phyloP scores from a whole-genome alignment of 2,888 invertebrate genomes.

The Achlya flavicornis region DNA sequence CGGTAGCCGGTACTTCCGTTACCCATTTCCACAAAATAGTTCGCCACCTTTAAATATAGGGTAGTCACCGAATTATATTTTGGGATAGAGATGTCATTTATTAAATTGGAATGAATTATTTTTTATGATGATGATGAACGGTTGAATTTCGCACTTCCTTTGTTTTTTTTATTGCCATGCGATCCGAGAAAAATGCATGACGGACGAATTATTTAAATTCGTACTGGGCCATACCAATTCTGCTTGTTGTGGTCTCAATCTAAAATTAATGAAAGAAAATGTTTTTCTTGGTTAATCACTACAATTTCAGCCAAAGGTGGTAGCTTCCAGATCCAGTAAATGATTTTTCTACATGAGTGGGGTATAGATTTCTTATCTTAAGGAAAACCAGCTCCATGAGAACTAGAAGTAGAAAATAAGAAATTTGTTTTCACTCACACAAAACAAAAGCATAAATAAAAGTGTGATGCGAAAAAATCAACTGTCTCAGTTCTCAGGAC shows the following conservation, averaged over 20 bases:
- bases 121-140: slow-evolving; percentile 20
- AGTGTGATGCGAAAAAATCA: too few species aligned
- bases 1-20: slow-evolving; percentile 60
- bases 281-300: too few species aligned
- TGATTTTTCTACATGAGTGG: too few species aligned
- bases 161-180: not conserved
- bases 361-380: too few species aligned
- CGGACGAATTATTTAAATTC: not conserved
- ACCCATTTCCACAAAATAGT: slow-evolving; percentile 56
- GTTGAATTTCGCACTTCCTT: slow-evolving; percentile 12
- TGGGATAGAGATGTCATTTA: slow-evolving; percentile 48
- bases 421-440: too few species aligned
- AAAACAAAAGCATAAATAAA: too few species aligned
- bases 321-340: too few species aligned
- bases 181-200: not conserved
- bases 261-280: too few species aligned
- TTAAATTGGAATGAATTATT: slow-evolving; percentile 36
- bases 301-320: too few species aligned
- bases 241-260: not conserved
- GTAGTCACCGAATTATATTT: slow-evolving; percentile 32
- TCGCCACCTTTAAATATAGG: slow-evolving; percentile 62
- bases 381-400: too few species aligned
- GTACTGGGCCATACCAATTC: not conserved
- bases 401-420: too few species aligned
- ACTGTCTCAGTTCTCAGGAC: too few species aligned